These are phyloP conservation scores for Melanostoma mellinum DNA, from an alignment of 2,888 invertebrate genomes.

Conservation along the genomic window DNA sequence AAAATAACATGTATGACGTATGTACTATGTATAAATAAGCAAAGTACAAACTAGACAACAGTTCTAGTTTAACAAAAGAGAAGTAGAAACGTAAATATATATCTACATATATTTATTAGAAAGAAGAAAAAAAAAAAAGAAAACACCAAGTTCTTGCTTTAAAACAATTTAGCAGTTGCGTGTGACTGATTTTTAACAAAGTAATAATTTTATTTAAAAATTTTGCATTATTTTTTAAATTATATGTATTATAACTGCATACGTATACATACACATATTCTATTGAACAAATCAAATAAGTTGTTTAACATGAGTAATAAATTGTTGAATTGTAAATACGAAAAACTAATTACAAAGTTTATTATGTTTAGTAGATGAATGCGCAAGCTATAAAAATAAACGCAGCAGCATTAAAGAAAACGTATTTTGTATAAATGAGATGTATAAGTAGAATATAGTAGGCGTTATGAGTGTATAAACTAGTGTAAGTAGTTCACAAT, in stretches of 20 bases:
- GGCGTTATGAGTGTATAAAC: constrained; percentile 57
- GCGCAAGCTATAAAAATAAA: constrained; percentile 34
- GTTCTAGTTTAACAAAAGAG: constrained; percentile 42
- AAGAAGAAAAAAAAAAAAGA: background rate
- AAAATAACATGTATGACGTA: constrained; percentile 12
- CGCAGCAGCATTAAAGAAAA: constrained; percentile 22
- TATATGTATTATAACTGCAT: constrained; percentile 29
- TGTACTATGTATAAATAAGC: constrained; percentile 25
- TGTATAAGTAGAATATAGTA: constrained; percentile 44
- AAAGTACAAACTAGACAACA: constrained; percentile 52
- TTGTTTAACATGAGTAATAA: constrained; percentile 18
- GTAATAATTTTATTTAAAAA: constrained; percentile 30
- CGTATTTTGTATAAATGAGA: constrained; percentile 63
- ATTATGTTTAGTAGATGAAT: constrained; percentile 38
- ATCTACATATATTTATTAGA: constrained; percentile 6
- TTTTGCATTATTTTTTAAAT: constrained; percentile 17
- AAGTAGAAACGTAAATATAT: constrained; percentile 24
- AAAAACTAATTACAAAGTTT: constrained; percentile 17
- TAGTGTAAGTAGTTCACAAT: constrained; percentile 60
- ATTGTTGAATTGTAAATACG: constrained; percentile 52
- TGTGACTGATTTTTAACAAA: constrained; percentile 67
- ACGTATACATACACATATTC: constrained; percentile 18
- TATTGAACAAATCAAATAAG: background rate
- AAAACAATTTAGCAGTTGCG: constrained; percentile 36
- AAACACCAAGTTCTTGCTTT: constrained; percentile 46